Evolutionary conservation across 2,888 invertebrate genomes (phyloP).

Genomic region (Lysandra bellargus): DNA sequence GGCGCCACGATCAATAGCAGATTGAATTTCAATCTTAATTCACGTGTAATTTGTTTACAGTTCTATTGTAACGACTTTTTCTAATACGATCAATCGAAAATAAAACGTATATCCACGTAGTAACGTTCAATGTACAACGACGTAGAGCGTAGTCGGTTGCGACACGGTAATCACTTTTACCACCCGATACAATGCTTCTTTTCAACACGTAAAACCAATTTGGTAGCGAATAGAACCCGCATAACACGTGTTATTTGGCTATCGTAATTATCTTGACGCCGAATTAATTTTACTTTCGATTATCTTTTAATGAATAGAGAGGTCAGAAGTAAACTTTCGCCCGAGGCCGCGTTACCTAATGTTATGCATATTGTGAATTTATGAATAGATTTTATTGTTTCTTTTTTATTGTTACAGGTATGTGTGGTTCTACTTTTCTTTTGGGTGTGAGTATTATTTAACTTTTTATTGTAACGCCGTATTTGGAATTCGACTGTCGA

Average conservation of each 20-base stretch:
- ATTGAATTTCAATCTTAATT: slow-evolving; percentile 34
- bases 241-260: slow-evolving; percentile 58
- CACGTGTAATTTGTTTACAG: slow-evolving; percentile 33
- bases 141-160: slow-evolving; percentile 34
- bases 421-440: slow-evolving; percentile 39
- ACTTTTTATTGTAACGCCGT: background rate
- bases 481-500: background rate
- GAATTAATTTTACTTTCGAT: slow-evolving; percentile 77
- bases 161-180: slow-evolving; percentile 37
- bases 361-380: slow-evolving; percentile 41
- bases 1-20: slow-evolving; percentile 25
- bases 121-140: slow-evolving; percentile 26
- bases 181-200: slow-evolving; percentile 33
- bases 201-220: slow-evolving; percentile 43
- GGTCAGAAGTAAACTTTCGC: slow-evolving; percentile 73
- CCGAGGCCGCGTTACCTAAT: slow-evolving; percentile 60
- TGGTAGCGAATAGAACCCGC: slow-evolving; percentile 41
- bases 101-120: background rate
- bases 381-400: slow-evolving; percentile 27
- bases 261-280: slow-evolving; percentile 60
- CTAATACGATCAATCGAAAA: background rate
- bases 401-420: slow-evolving; percentile 60
- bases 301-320: slow-evolving; percentile 70
- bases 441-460: background rate
- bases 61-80: slow-evolving; percentile 26